Base-by-base conservation (phyloP, 1,140 invertebrate species). In the Heliconius hewitsoni region DNA sequence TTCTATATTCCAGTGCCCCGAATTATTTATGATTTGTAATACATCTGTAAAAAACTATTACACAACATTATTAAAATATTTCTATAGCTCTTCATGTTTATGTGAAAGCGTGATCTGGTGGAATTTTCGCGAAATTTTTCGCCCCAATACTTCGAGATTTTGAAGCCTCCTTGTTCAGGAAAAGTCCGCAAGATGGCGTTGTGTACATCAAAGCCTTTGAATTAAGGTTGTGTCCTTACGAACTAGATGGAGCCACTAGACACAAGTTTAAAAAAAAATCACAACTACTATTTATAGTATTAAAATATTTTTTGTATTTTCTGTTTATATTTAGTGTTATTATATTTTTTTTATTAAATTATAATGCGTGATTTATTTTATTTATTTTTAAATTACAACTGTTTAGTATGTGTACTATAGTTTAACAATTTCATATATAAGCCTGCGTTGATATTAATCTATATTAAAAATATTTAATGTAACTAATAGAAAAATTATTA, bases 171-270 rank as follows among this genome's bases (percentile, higher is more conserved):
- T 86, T 46, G 87, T 91, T 88, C 81, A 71, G 86, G 83, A 89
- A 91, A 93, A 87, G 85, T 88, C 85, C 85, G 80, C 84, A 87
- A 93, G 91, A 88, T 93, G 91, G 86, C 90, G 84, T 79, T 73
- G 23, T 79, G 13, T 57, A 0, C n/a, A 66, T 42, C 55, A 77
- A 74, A 83, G 76, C 82, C 70, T 85, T 73, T 71, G 66, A 74
- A 77, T 84, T 84, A 74, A 77, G 84, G 77, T 91, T 88, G 75
- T 70, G 39, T 42, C 30, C 50, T 74, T 77, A 77, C 46, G 23
- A 55, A 71, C 76, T 71, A 94, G 92, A 91, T 93, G 92, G 90
- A 88, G 88, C 83, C 85, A 89, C 72, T 76, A 16, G 8, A 1
- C 8, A 66, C 23, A 27, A 66, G 9, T 66, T 66, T 60, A 11